Base-by-base conservation (phyloP, 2,888 invertebrate genomes). In the Macrosoma leucophasiata region DNA sequence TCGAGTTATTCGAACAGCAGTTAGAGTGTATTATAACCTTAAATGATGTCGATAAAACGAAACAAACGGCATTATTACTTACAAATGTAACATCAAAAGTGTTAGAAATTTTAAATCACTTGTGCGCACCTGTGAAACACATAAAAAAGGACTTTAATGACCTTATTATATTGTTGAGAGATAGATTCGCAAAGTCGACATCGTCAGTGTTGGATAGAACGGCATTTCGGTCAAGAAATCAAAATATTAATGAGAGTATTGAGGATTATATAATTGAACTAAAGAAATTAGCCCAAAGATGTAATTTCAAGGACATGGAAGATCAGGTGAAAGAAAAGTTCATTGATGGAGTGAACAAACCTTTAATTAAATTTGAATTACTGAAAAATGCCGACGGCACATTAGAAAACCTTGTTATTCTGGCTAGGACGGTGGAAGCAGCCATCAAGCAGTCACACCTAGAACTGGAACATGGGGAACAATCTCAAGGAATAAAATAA, bases 251-350 rank as follows among this genome's bases (percentile, higher is more conserved):
- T 7, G 13, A 14, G 39, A 15, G 5, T 25, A 9, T 13, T 30
- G 13, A 15, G 25, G 8, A 21, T 15, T 1, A 6, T 17, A 4
- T 18, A 10, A 17, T 17, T 10, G 10, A 29, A 21, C 8, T 11
- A 34, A 14, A 18, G 18, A 21, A 14, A 15, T 5, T 15, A 10
- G 8, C 21, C 3, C 4, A 8, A 17, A 19, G 13, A 11, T 18
- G 23, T 17, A n/a, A 40, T 3, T 15, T 27, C 24, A 32, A 12
- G 12, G 9, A 8, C 19, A 13, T 5, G 13, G 10, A 14, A 20
- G 10, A 39, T 6, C 24, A 39, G n/a, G 19, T 20, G 9, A 19
- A 15, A 19, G 20, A 32, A 13, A 29, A 29, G 26, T 13, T 29
- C 4, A 23, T 28, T 2, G 26, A 23, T 23, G 12, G 13, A 5